Evolutionary conservation across 2,113 vertebrate genomes (phyloP), one percentile per base, ranked within the genome.

Genomic region (Dunckerocampus dactyliophorus): DNA sequence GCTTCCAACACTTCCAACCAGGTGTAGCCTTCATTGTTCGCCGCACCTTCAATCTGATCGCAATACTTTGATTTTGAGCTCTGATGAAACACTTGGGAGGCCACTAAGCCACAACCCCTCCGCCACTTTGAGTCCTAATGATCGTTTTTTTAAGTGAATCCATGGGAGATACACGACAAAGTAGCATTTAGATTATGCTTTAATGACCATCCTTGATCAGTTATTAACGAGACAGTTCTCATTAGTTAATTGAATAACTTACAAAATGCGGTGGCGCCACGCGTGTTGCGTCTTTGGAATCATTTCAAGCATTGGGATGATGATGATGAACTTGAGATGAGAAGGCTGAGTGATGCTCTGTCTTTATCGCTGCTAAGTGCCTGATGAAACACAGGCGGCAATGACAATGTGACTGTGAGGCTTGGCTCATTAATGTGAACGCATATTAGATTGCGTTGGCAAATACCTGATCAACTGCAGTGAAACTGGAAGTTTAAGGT

Each of bases 171-270:
- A 13, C 17, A 22, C 15, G 17, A 28, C 37, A 68, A 63, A 37
- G 13, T 31, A 9, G 49, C 55, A 54, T 31, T 69, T 66, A 62
- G 66, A 76, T 81, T 64, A 72, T 56, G 67, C 63, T 66, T 71
- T 83, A 75, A 80, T 73, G 58, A 84, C 45, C 47, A 76, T 69
- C 62, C 72, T 86, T 62, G 12, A 82, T 85, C 75, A 72, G 72
- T 74, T 79, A 81, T 81, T 75, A 83, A 71, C 69, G 20, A 84
- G 83, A 71, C 42, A 60, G 63, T 81, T 74, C 71, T 84, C 76
- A 75, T 83, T 83, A 77, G 76, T 75, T 77, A 75, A 85, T 76
- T 84, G 70, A 88, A 82, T 79, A 75, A 84, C 71, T 74, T 79
- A 49, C 64, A 73, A 73, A 82, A 84, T 62, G 67, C 59, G 67